Base-by-base conservation (phyloP, 1,140 invertebrate genomes). In the Atta cephalotes region DNA sequence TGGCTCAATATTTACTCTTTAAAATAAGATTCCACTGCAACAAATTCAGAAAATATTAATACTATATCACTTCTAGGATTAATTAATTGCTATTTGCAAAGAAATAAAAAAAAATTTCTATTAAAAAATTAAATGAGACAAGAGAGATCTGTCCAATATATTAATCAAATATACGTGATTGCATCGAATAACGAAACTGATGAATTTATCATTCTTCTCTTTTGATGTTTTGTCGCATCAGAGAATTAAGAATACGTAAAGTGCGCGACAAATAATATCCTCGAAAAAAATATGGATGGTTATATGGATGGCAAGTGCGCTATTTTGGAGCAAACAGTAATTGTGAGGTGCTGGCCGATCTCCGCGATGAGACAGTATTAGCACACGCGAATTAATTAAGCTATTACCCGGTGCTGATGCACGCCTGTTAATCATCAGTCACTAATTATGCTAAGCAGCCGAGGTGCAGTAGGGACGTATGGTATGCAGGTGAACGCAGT, bases 321-420 rank as follows among this genome's bases (percentile, higher is more conserved):
- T 16, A 60, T 81, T 80, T 86, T 68, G 80, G 39, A 60, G 25
- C 80, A 62, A 62, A 21, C 77, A 56, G 58, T 21, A 65, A 66
- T 14, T 68, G 63, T 49, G 21, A 49, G 51, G 18, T 80, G 74
- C 72, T 65, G 62, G 35, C 16, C 82, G 74, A 85, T 49, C 72
- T 78, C 58, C 45, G 66, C 39, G 49, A 28, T 31, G 49, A 62
- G 74, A 78, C 58, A 49, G 63, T 70, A 81, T 86, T 82, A 63
- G 51, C 39, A 56, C 77, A 25, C 28, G 85, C 53, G 85, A 90
- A 87, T 90, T 90, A 90, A 90, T 90, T 90, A 90, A 90, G 86
- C 72, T 86, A 53, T 53, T 63, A 62, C 25, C 68, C 72, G 66
- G 70, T 84, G 80, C 87, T 81, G 78, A 60, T 35, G 58, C 35